Conservation (phyloP, 2,113 vertebrate genomes). For the Phylloscopus trochilus region DNA sequence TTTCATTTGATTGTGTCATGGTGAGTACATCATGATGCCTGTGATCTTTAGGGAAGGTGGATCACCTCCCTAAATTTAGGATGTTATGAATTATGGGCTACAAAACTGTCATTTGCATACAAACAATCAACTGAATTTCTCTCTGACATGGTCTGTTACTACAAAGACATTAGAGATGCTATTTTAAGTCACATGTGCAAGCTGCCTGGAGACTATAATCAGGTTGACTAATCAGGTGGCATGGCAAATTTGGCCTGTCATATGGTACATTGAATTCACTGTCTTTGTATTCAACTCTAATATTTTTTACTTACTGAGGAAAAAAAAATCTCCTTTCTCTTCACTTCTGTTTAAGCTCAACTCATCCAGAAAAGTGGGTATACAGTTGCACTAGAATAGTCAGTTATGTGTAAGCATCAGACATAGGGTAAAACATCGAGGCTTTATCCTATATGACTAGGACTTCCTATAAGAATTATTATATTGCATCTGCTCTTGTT, state of each 20-base stretch:
- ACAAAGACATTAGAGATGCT: background rate
- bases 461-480: background rate
- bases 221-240: conserved; percentile 24
- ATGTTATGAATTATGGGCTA: background rate
- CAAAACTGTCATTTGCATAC: background rate
- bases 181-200: background rate
- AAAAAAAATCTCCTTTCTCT: background rate
- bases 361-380: background rate
- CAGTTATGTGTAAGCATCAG: background rate
- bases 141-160: background rate
- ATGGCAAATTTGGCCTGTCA: background rate
- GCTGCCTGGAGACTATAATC: background rate
- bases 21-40: background rate
- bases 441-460: background rate
- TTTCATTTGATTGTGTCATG: background rate
- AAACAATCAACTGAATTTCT: background rate
- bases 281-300: background rate
- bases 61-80: conserved; percentile 4
- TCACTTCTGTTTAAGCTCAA: background rate
- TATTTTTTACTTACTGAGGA: background rate
- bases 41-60: background rate
- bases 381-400: background rate
- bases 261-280: background rate
- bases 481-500: background rate
- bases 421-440: background rate